Evolutionary conservation across 2,113 vertebrate genomes (phyloP).

Genomic region (Heliornis fulica): DNA sequence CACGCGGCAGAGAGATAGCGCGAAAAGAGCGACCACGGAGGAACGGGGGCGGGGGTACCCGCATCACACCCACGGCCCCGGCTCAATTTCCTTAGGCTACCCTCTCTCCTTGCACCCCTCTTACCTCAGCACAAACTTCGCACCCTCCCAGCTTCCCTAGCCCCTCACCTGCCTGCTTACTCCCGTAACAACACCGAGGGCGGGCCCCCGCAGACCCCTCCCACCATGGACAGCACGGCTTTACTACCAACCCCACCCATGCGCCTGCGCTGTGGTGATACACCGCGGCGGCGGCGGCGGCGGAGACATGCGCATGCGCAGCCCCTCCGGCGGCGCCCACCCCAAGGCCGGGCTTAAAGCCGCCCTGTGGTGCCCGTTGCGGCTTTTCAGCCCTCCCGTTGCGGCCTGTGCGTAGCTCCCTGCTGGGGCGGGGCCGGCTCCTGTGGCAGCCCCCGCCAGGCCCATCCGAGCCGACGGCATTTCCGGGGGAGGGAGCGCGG

Average conservation of each 20-base stretch:
- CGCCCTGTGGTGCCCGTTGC: neutral
- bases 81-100: neutral
- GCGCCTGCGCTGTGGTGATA: neutral
- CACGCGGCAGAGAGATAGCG: rapidly evolving
- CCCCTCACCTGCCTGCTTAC: too few relatives aligned
- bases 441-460: neutral
- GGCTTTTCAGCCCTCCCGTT: too few relatives aligned
- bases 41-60: rapidly evolving
- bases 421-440: neutral
- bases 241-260: rapidly evolving
- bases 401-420: neutral
- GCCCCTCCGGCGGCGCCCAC: neutral
- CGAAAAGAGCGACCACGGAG: rapidly evolving
- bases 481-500: constrained; percentile 33
- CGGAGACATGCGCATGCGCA: neutral
- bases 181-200: rapidly evolving
- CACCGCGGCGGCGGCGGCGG: rapidly evolving
- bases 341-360: neutral
- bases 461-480: neutral
- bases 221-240: neutral
- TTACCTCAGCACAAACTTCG: rapidly evolving
- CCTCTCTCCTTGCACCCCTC: rapidly evolving
- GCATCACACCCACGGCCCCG: neutral
- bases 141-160: rapidly evolving
- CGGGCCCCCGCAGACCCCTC: rapidly evolving